phyloP scores from a whole-genome alignment of 35 echinoderm and acorn worm species.

The Ophioderma brevispina region DNA sequence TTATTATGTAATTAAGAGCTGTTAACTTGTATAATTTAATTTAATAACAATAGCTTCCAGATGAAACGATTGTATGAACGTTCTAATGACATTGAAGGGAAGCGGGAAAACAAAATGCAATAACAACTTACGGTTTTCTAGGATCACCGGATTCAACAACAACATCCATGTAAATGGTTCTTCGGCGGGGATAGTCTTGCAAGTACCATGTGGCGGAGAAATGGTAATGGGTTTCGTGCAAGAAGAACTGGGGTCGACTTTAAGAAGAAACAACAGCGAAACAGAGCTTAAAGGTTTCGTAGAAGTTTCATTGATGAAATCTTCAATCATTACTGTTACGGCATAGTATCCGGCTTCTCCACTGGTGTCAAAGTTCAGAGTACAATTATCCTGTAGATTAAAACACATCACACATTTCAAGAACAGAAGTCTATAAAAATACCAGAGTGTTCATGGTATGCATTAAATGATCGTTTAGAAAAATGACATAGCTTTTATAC shows the following conservation, averaged over 20 bases:
- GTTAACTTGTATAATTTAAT: too few species aligned
- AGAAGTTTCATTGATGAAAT: neutral
- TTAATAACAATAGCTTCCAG: too few species aligned
- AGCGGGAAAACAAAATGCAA: too few species aligned
- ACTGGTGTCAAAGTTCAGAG: neutral
- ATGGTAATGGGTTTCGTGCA: neutral
- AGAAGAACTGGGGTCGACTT: neutral
- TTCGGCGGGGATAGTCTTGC: constrained; percentile 21
- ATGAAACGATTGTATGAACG: too few species aligned
- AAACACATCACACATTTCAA: too few species aligned
- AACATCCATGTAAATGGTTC: neutral
- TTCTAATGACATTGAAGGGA: too few species aligned
- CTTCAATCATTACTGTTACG: constrained; percentile 27
- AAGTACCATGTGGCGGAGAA: constrained; percentile 5
- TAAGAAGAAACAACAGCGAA: constrained; percentile 22
- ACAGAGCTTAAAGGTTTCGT: constrained; percentile 5
- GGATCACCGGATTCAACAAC: neutral
- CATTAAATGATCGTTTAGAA: too few species aligned
- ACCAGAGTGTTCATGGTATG: too few species aligned
- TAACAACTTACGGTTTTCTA: constrained; percentile 1
- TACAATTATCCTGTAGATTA: constrained; percentile 8
- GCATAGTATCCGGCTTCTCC: constrained; percentile 15
- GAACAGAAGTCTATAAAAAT: too few species aligned
- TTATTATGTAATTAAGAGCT: too few species aligned
- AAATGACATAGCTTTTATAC: too few species aligned